Evolutionary conservation across 2,888 invertebrate genomes (phyloP).

Genomic region (Cyclophora albipunctata): DNA sequence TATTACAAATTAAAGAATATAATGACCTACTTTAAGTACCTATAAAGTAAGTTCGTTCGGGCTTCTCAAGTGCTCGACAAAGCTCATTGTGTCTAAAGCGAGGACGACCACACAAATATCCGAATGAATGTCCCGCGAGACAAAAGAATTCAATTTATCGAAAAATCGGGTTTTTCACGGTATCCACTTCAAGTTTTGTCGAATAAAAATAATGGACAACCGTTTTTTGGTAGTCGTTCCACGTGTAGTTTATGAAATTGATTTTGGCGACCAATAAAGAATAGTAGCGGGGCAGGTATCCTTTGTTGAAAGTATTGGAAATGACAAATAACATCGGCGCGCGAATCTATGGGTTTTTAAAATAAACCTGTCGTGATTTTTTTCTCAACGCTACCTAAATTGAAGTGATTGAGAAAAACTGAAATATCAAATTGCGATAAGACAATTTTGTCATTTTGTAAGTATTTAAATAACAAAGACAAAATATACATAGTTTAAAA

Average conservation of each 20-base stretch:
- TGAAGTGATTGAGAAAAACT: no score
- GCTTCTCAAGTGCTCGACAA: not conserved
- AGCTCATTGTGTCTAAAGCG: slow-evolving; percentile 10
- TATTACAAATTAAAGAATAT: not conserved
- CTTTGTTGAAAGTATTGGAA: not conserved
- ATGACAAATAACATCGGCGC: not conserved
- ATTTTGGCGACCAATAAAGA: slow-evolving; percentile 5
- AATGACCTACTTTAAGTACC: not conserved
- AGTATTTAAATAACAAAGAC: no score
- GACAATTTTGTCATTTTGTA: no score
- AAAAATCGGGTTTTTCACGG: slow-evolving; percentile 16
- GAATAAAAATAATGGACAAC: not conserved
- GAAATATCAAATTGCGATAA: no score
- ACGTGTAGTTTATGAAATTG: slow-evolving; percentile 9
- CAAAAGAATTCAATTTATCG: slow-evolving; percentile 25
- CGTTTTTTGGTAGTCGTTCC: not conserved
- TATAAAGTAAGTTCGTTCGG: not conserved
- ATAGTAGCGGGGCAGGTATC: not conserved
- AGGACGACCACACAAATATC: slow-evolving; percentile 12
- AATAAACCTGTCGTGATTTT: not conserved
- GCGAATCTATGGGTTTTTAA: not conserved
- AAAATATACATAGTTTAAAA: no score
- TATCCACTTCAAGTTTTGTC: not conserved
- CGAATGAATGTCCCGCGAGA: slow-evolving; percentile 14
- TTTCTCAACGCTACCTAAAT: no score